phyloP scores from a whole-genome alignment of 2,888 invertebrate species.

The Dasypolia templi region DNA sequence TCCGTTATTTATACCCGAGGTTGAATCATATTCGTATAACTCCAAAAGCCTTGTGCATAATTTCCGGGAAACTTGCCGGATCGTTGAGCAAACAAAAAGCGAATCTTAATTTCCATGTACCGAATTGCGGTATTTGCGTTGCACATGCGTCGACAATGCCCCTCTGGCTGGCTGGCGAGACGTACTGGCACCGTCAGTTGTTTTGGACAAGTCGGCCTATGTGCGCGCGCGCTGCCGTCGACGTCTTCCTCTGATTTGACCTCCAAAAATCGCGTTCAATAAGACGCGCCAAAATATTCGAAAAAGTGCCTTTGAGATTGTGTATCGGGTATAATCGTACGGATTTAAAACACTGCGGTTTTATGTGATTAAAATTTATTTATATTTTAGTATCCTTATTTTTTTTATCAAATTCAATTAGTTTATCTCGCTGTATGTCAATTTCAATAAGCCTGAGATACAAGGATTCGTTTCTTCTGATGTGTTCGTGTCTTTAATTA shows the following conservation, averaged over 20 bases:
- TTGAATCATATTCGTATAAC: slow-evolving; percentile 48
- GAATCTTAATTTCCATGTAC: slow-evolving; percentile 60
- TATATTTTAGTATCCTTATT: slow-evolving; percentile 29
- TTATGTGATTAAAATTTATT: slow-evolving; percentile 39
- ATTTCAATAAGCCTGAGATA: slow-evolving; percentile 56
- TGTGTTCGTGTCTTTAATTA: slow-evolving; percentile 67
- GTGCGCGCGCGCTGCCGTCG: slow-evolving; percentile 79
- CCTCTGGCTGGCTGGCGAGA: slow-evolving; percentile 80
- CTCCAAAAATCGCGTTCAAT: slow-evolving; percentile 61
- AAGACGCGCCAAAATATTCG: slow-evolving; percentile 57
- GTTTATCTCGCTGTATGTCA: slow-evolving; percentile 44
- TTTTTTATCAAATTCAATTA: slow-evolving; percentile 37
- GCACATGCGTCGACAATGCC: slow-evolving; percentile 78
- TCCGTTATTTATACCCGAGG: slow-evolving; percentile 46
- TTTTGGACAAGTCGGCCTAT: slow-evolving; percentile 81
- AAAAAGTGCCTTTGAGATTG: slow-evolving; percentile 31
- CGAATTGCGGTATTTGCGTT: slow-evolving; percentile 59
- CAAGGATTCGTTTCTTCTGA: slow-evolving; percentile 69
- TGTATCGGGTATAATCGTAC: slow-evolving; percentile 57
- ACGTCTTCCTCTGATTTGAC: slow-evolving; percentile 57
- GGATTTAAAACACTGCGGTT: slow-evolving; percentile 41
- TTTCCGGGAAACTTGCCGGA: slow-evolving; percentile 60
- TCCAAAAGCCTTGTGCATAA: slow-evolving; percentile 46
- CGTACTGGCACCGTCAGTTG: slow-evolving; percentile 86
- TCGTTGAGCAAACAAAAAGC: slow-evolving; percentile 59